Conservation (phyloP, 2,888 invertebrate species). For the Conistra vaccinii region DNA sequence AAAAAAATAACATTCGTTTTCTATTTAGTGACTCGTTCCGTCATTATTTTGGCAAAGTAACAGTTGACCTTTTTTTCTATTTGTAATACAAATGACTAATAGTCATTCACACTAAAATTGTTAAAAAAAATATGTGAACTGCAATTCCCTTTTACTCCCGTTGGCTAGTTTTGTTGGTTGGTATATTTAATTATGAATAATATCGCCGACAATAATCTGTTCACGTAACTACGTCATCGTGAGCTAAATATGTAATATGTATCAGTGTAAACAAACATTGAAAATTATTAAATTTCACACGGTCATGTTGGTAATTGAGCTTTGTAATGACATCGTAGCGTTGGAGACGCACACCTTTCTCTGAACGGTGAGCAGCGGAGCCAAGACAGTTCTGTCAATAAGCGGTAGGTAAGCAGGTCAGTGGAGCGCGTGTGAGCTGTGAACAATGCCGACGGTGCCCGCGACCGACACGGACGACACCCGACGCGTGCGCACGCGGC, state of each 20-base stretch:
- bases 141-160: constrained; percentile 9
- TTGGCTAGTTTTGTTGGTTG: not conserved
- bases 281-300: constrained; percentile 56
- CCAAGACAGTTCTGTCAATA: constrained; percentile 89
- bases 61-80: constrained; percentile 52
- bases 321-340: constrained; percentile 61
- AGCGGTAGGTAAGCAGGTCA: constrained; percentile 87
- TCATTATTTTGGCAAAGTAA: constrained; percentile 58
- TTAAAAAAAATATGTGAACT: not conserved
- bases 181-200: constrained; percentile 40
- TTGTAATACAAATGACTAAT: constrained; percentile 46
- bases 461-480: constrained; percentile 68
- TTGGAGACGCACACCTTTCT: constrained; percentile 74
- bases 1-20: constrained; percentile 32
- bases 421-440: constrained; percentile 81
- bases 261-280: constrained; percentile 61
- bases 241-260: constrained; percentile 55
- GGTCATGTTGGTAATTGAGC: constrained; percentile 43
- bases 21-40: constrained; percentile 40
- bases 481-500: constrained; percentile 74
- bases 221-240: constrained; percentile 41
- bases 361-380: constrained; percentile 79
- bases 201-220: constrained; percentile 44
- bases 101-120: constrained; percentile 18
- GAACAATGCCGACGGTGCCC: constrained; percentile 79